These are phyloP conservation scores for Berghia stephanieae DNA, from an alignment of 1,140 invertebrate genomes.

Conservation along the genomic window DNA sequence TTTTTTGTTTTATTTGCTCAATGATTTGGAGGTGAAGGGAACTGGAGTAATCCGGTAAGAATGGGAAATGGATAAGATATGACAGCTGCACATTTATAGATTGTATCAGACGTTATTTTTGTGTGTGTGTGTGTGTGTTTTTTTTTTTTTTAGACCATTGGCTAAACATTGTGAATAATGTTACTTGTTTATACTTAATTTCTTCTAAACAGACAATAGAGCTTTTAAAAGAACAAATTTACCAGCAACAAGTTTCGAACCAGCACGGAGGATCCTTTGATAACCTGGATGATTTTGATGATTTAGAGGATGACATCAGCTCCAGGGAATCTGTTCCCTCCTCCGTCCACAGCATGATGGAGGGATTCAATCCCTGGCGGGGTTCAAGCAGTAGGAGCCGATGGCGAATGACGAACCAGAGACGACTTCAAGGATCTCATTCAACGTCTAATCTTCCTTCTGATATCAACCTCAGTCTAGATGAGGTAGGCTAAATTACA, in stretches of 20 bases:
- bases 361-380: neutral
- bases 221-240: slow-evolving; percentile 47
- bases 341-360: slow-evolving; percentile 11
- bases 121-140: neutral
- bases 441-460: slow-evolving; percentile 16
- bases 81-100: neutral
- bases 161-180: neutral
- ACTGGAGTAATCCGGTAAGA: neutral
- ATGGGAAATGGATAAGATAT: neutral
- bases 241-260: slow-evolving; percentile 39
- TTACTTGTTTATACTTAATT: neutral
- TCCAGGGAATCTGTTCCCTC: neutral
- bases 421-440: slow-evolving; percentile 15
- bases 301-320: neutral
- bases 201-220: slow-evolving; percentile 47
- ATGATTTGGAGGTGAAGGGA: neutral
- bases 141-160: neutral
- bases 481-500: no score
- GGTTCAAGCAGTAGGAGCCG: neutral
- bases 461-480: slow-evolving; percentile 29
- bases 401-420: no score
- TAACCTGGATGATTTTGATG: neutral
- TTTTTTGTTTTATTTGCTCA: no score
- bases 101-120: neutral
- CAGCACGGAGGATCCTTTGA: neutral